Conservation (phyloP, 1,140 invertebrate species). For the Anthonomus grandis region DNA sequence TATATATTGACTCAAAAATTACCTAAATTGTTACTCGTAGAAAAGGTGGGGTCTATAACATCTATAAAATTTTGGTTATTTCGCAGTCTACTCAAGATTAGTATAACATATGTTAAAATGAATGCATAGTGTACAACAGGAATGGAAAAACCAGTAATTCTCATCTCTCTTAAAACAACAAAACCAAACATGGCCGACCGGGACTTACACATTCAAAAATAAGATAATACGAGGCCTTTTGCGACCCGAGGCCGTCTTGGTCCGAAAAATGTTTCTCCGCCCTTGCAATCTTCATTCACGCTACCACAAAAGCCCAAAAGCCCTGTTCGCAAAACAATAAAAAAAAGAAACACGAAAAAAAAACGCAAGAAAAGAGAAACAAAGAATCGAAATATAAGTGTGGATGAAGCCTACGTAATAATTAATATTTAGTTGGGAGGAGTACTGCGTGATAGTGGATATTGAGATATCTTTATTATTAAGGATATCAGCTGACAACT, state of each 20-base stretch:
- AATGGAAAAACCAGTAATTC: background rate
- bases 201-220: conserved; percentile 22
- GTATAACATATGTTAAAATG: no score
- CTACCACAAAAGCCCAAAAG: conserved; percentile 19
- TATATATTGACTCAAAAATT: no score
- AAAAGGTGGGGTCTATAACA: no score
- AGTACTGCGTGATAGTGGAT: conserved; percentile 21
- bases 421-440: conserved; percentile 24
- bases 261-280: conserved; percentile 27
- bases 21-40: no score
- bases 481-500: conserved; percentile 17
- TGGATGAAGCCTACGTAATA: conserved; percentile 27
- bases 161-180: background rate
- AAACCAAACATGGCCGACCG: conserved; percentile 19
- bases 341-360: conserved; percentile 16
- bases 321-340: conserved; percentile 4
- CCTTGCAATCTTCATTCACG: conserved; percentile 31
- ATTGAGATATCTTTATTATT: conserved; percentile 26
- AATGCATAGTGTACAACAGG: no score
- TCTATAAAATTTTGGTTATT: no score
- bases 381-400: conserved; percentile 13
- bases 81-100: no score
- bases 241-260: conserved; percentile 27
- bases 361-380: conserved; percentile 16
- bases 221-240: conserved; percentile 36